Evolutionary conservation across 2,797 vertebrate genomes (phyloP).

Genomic region (Staurois parvus): DNA sequence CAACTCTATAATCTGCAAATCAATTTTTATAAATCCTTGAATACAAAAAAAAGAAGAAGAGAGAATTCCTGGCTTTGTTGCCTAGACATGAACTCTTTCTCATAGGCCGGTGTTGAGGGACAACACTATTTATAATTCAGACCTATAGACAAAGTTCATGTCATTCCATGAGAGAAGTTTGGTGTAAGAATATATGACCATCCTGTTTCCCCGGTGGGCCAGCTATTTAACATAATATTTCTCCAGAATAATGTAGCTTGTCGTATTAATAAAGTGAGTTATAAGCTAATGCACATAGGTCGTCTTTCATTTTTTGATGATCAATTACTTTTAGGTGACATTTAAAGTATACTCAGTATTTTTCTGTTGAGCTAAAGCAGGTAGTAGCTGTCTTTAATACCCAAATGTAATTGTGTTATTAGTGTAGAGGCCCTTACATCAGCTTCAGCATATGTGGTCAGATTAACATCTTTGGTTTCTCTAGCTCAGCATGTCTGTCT

Average conservation of each 20-base stretch:
- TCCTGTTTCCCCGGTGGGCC: not conserved
- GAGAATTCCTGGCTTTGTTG: not conserved
- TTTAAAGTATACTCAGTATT: constrained; percentile 5
- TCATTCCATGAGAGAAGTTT: not conserved
- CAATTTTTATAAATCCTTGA: not conserved
- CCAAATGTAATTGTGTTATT: constrained; percentile 45
- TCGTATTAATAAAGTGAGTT: constrained; percentile 13
- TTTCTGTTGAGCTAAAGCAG: constrained; percentile 7
- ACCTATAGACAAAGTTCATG: not conserved
- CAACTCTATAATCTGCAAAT: not conserved
- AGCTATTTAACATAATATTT: constrained; percentile 9
- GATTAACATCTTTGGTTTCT: constrained; percentile 59
- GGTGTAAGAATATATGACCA: not conserved
- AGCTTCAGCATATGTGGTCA: constrained; percentile 56
- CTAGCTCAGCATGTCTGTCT: constrained; percentile 62
- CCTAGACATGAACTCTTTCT: not conserved
- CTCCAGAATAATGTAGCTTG: constrained; percentile 22
- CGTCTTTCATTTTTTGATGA: constrained; percentile 11
- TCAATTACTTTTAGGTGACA: constrained; percentile 13
- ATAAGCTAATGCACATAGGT: not conserved
- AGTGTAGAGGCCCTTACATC: constrained; percentile 49
- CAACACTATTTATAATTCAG: not conserved
- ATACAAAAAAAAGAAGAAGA: not conserved
- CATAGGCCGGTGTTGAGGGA: not conserved
- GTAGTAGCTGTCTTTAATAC: not conserved